Percentiles rank a stretch among this genome's conserved stretches.
phyloP scores from a whole-genome alignment of 2,797 vertebrate genomes.

The Paedocypris micromegethes region DNA sequence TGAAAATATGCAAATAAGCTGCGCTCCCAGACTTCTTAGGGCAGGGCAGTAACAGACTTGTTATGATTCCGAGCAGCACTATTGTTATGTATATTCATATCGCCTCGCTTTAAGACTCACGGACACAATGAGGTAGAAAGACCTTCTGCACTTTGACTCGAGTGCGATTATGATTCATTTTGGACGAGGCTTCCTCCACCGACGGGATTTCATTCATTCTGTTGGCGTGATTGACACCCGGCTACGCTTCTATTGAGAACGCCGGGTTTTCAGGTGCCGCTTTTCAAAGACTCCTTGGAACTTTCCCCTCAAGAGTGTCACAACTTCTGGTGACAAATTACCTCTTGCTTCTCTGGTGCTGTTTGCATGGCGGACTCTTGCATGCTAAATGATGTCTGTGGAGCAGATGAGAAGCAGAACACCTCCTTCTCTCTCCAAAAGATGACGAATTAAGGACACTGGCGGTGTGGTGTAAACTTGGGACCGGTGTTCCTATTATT shows the following conservation, averaged over 20 bases:
- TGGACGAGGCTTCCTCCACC: constrained; percentile 29
- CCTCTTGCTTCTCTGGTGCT: constrained; percentile 3
- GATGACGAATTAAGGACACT: constrained; percentile 15
- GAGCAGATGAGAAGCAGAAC: constrained; percentile 13
- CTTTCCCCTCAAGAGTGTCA: constrained; percentile 15
- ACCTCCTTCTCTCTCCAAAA: not conserved
- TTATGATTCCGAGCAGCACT: constrained; percentile 62
- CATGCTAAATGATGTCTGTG: constrained; percentile 14
- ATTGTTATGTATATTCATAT: constrained; percentile 55
- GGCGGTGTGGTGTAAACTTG: constrained; percentile 10
- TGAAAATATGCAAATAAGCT: constrained; percentile 71
- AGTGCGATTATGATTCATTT: constrained; percentile 47
- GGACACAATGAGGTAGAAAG: constrained; percentile 47
- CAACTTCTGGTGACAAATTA: constrained; percentile 9
- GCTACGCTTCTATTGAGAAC: not conserved
- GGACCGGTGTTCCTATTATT: constrained; percentile 3
- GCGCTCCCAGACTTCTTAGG: constrained; percentile 57
- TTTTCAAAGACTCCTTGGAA: constrained; percentile 11
- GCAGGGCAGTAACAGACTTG: constrained; percentile 61
- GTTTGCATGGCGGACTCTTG: constrained; percentile 23
- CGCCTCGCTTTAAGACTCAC: constrained; percentile 35
- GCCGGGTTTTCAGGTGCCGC: constrained; percentile 1
- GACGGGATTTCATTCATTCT: constrained; percentile 20
- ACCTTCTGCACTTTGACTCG: constrained; percentile 47
- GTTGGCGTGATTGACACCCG: constrained; percentile 21